Conservation (phyloP, 2,113 vertebrate species). For the Myanophis thanlyinensis region DNA sequence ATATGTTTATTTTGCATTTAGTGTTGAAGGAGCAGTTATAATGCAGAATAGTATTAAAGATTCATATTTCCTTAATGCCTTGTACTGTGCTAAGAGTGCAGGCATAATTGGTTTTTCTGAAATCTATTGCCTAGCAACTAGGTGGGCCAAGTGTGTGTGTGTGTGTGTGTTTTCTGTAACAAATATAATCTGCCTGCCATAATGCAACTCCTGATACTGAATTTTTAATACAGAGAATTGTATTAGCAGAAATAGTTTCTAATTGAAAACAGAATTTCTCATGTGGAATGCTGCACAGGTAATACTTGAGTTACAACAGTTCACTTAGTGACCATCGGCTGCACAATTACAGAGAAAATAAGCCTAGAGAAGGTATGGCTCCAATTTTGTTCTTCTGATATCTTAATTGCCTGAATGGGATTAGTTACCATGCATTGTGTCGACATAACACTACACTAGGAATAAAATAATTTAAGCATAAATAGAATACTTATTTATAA, state of each 20-base stretch:
- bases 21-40: neutral
- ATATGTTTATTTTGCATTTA: neutral
- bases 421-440: neutral
- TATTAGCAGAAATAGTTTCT: neutral
- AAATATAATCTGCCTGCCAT: neutral
- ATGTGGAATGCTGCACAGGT: neutral
- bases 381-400: neutral
- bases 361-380: neutral
- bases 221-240: neutral
- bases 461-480: neutral
- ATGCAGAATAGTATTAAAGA: neutral
- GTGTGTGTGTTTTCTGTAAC: neutral
- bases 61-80: neutral
- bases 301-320: neutral
- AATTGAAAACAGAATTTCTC: neutral
- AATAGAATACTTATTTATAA: neutral
- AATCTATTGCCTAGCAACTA: neutral
- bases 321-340: neutral
- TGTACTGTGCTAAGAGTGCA: neutral
- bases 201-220: neutral
- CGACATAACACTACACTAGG: neutral
- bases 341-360: neutral
- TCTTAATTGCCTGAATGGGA: neutral
- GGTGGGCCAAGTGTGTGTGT: neutral
- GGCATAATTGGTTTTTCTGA: neutral